Conservation (phyloP, 2,113 vertebrate genomes). For the Brachionichthys hirsutus region DNA sequence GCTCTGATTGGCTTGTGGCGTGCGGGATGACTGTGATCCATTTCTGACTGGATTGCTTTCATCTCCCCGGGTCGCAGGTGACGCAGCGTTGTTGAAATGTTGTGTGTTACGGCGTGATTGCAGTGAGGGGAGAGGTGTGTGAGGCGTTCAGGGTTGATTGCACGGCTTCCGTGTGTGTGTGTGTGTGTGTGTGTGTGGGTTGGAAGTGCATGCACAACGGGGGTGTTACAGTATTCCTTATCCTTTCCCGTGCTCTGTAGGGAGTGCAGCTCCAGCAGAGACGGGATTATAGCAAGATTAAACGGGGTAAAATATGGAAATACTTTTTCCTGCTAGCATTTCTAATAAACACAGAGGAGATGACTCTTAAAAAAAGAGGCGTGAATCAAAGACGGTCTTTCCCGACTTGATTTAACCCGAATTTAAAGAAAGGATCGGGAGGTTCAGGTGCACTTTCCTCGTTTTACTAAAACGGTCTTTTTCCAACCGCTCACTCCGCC, state of each 20-base stretch:
- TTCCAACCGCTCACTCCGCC: background rate
- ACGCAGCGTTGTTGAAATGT: conserved; percentile 51
- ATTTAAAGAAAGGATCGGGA: conserved; percentile 1
- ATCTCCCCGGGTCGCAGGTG: conserved; percentile 47
- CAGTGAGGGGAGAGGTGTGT: conserved; percentile 1
- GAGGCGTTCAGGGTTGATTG: too few relatives aligned
- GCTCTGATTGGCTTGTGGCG: conserved; percentile 16
- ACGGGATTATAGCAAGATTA: too few relatives aligned
- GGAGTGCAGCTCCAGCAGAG: background rate
- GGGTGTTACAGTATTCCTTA: background rate
- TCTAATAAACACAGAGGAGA: conserved; percentile 5
- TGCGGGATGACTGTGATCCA: conserved; percentile 28
- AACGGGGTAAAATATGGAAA: too few relatives aligned
- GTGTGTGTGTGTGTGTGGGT: too few relatives aligned
- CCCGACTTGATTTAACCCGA: conserved; percentile 18
- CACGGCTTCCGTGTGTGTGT: too few relatives aligned
- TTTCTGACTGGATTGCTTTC: conserved; percentile 44
- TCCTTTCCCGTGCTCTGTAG: conserved; percentile 13
- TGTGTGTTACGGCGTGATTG: conserved; percentile 7
- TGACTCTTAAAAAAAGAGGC: background rate
- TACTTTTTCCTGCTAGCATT: conserved; percentile 1
- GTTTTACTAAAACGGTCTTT: background rate
- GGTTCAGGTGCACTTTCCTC: background rate
- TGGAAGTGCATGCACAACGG: too few relatives aligned
- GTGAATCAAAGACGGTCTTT: conserved; percentile 1